Base-by-base conservation (phyloP, 2,113 vertebrate species). In the Anas platyrhynchos region DNA sequence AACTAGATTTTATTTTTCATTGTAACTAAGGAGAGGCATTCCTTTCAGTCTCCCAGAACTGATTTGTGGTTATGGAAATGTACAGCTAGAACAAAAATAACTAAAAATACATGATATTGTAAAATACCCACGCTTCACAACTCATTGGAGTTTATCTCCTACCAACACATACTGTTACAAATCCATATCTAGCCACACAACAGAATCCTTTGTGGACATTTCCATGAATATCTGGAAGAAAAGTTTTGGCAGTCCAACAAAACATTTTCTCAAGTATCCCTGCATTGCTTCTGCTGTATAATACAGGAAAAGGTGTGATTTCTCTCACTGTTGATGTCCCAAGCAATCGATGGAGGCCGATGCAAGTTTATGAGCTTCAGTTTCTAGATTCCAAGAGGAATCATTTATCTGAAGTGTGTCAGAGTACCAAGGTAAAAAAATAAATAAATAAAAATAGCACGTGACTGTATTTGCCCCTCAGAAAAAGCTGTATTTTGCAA, bases 311-410 rank as follows among this genome's bases (percentile, higher is more conserved):
- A 63, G 4, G 68, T 31, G 32, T 32, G 44, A 72, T n/a, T 90
- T 86, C 72, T 83, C 61, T 72, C 46, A 44, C 32, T 80, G 56
- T 5, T 90, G 54, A 48, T 72, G 55, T 88, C 65, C 32, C 52
- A 75, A 74, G 80, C 50, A 88, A 86, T 2, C 81, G 63, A 71
- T 17, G 16, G 55, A 91, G 76, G 75, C 75, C 93, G 85, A 94
- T 83, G 79, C 43, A 83, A 79, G 71, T 86, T 68, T 80, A 89
- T 38, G 82, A 93, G 93, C 85, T 4, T 52, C 20, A 65, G 41
- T 74, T 91, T 89, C 84, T 73, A 91, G 54, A 72, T 50, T 78
- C 55, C 87, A 90, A 83, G 56, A 75, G 15, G 69, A 94, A 77
- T 92, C 43, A 82, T 76, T 89, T 80, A 89, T 62, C 69, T 36